Evolutionary conservation across 1,140 invertebrate genomes (phyloP).

Genomic region (Eumaeus atala): DNA sequence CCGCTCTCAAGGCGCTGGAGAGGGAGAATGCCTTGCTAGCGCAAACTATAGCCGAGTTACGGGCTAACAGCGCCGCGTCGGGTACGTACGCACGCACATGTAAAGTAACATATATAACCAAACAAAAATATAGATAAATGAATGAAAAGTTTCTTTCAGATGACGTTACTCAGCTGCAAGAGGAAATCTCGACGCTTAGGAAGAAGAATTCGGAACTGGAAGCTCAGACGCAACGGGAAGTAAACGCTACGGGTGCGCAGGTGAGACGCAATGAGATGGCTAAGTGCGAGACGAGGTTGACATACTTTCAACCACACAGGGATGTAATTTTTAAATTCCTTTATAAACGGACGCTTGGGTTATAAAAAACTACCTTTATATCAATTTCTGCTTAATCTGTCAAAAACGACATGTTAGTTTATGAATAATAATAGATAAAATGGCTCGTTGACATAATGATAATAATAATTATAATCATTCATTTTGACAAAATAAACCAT

Average conservation of each 20-base stretch:
- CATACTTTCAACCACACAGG: too few species aligned
- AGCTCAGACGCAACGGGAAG: constrained; percentile 75
- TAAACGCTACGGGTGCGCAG: constrained; percentile 9
- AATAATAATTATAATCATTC: too few species aligned
- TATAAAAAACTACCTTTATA: too few species aligned
- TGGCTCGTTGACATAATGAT: too few species aligned
- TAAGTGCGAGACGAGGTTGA: too few species aligned
- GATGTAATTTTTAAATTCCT: too few species aligned
- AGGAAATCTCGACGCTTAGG: constrained; percentile 88
- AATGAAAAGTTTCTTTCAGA: constrained; percentile 33
- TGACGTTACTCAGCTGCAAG: constrained; percentile 68
- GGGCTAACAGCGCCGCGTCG: constrained; percentile 35
- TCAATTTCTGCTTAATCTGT: too few species aligned
- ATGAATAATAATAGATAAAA: too few species aligned
- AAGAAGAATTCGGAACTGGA: constrained; percentile 89
- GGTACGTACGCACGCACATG: not conserved
- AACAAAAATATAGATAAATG: too few species aligned
- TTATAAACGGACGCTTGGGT: too few species aligned
- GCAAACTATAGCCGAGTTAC: constrained; percentile 63
- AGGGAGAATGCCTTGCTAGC: constrained; percentile 64
- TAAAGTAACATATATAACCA: not conserved
- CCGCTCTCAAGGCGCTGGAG: constrained; percentile 62
- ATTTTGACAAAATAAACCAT: too few species aligned
- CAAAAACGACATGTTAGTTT: too few species aligned
- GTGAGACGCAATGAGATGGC: constrained; percentile 21